A percentile compares a stretch with the other conserved stretches of the same genome.
Conservation (phyloP, 2,797 vertebrate species). For the Phrynocephalus forsythii region DNA sequence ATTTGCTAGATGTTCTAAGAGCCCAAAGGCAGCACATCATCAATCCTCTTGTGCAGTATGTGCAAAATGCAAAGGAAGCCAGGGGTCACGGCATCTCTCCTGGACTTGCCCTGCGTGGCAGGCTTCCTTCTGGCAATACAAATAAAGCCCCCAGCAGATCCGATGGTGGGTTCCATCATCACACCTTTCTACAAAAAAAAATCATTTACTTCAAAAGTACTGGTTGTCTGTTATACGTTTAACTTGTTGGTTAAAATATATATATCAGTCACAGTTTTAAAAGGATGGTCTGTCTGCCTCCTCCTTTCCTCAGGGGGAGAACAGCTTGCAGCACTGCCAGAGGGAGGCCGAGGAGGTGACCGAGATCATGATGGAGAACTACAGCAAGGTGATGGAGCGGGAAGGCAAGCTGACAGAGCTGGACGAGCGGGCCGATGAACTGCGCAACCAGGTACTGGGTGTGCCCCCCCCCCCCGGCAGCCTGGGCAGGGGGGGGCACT, state of each 20-base stretch:
- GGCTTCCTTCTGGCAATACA: no score
- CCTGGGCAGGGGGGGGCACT: no score
- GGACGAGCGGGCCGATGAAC: conserved; percentile 70
- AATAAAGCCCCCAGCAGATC: no score
- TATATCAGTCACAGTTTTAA: no score
- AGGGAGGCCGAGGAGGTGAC: conserved; percentile 69
- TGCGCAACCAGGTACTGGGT: conserved; percentile 66
- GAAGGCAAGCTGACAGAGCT: conserved; percentile 69
- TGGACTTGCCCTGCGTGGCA: no score
- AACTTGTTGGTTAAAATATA: no score
- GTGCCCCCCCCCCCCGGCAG: not conserved
- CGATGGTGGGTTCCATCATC: no score
- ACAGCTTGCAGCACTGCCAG: conserved; percentile 70
- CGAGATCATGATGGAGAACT: conserved; percentile 74
- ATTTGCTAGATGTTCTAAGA: not conserved
- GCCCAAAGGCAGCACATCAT: not conserved
- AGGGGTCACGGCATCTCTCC: no score
- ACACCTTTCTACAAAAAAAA: no score
- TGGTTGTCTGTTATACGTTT: no score
- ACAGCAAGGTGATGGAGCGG: conserved; percentile 70
- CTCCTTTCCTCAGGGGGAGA: conserved; percentile 57
- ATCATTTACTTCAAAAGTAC: no score
- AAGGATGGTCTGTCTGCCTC: no score
- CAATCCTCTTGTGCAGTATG: not conserved
- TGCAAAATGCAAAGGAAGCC: not conserved